phyloP scores from a whole-genome alignment of 2,113 vertebrate genomes.

The Mormyrus lacerda region DNA sequence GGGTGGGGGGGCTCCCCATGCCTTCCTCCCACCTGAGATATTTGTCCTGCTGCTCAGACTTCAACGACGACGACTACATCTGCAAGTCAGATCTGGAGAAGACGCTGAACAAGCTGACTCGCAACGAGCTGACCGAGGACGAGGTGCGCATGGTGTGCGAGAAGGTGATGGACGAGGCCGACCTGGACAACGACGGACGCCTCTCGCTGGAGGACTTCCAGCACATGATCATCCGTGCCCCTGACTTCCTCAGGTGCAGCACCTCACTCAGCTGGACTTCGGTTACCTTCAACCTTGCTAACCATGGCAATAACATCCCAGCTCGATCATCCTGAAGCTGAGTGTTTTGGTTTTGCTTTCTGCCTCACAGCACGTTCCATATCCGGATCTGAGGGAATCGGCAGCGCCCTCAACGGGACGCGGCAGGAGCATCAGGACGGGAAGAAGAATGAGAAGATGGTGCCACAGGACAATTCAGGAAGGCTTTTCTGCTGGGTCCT shows the following conservation, averaged over 20 bases:
- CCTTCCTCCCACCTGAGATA: not conserved
- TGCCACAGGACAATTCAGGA: not conserved
- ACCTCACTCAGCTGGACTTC: not conserved
- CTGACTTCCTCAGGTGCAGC: conserved; percentile 88
- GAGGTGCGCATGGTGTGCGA: conserved; percentile 86
- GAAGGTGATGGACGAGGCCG: conserved; percentile 89
- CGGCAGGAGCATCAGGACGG: not conserved
- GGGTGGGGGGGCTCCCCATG: not conserved
- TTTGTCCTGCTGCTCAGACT: conserved; percentile 62
- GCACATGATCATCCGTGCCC: conserved; percentile 84
- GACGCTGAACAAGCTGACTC: conserved; percentile 81
- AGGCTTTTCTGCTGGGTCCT: not conserved
- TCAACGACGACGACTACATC: conserved; percentile 89
- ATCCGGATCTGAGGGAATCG: conserved; percentile 59
- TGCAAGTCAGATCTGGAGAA: conserved; percentile 87
- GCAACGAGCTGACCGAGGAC: conserved; percentile 79
- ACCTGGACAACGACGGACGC: conserved; percentile 83
- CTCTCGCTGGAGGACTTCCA: conserved; percentile 92
- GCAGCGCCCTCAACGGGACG: not conserved
- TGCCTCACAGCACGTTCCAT: conserved; percentile 62
- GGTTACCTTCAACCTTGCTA: not conserved
- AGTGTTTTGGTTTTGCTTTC: not conserved
- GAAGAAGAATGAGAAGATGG: not conserved
- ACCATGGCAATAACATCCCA: no score
- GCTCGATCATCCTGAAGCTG: no score